Base-by-base conservation (phyloP, 1,140 invertebrate species). In the Pomacea maculata region DNA sequence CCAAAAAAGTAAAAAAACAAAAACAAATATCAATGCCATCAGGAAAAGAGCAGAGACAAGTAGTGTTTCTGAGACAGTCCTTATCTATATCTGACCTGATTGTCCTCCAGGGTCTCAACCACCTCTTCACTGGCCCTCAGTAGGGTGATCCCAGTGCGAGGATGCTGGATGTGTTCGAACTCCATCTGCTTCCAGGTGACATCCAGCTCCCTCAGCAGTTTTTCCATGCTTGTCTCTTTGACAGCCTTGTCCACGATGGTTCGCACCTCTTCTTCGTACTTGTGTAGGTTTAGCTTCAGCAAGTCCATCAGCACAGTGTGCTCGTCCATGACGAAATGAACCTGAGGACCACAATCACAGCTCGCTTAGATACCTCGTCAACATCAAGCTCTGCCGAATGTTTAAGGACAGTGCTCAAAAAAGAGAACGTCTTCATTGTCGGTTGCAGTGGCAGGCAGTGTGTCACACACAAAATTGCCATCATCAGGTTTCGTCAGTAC, bases 201-300 rank as follows among this genome's bases (percentile, higher is more conserved):
- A 83, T 98, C 95, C 65, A 99, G 91, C 87, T 99, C 97, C 83
- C 95, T 93, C 34, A 99, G 92, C 67, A 96, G 95, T 89, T 98
- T 98, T 89, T 99, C 97, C 96, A 98, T 99, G 10, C 96, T 96
- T 95, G 97, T 97, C 93, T 99, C 97, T 91, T 99, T 98, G 0
- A 98, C 96, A 0, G 97, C 97, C 92, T 98, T 98, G 90, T 99
- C 97, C 0, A 99, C 97, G 87, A 99, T 98, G 89, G 97, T 97
- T 88, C 97, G 96, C 0, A 99, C 97, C 90, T 98, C 97, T 86
- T 98, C 97, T 90, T 98, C 97, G 92, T 95, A 98, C 88, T 97
- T 96, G 86, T 98, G 96, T 2, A 99, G 93, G 92, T 98, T 98
- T 52, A 99, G 90, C 61, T 95, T 95, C 72, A 99, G 91, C 12